phyloP scores from a whole-genome alignment of 2,113 vertebrate genomes.

The Chloebia gouldiae region DNA sequence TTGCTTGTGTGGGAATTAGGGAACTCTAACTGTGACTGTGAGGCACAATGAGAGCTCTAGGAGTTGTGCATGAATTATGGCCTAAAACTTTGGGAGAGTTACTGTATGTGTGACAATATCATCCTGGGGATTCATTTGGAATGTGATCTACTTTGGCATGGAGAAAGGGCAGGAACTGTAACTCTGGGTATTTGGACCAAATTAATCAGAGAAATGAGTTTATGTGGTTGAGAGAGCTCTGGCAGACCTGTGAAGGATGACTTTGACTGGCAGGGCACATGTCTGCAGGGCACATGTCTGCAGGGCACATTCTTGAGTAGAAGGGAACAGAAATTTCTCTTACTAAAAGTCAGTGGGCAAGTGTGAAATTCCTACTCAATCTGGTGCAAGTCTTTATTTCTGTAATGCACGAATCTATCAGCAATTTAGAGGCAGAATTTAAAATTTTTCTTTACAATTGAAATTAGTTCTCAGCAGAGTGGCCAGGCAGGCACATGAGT shows the following conservation, averaged over 20 bases:
- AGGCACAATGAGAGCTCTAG: not conserved
- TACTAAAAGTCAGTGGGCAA: not conserved
- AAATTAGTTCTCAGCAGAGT: not conserved
- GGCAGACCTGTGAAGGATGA: not conserved
- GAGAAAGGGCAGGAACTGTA: not conserved
- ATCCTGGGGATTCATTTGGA: not conserved
- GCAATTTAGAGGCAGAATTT: not conserved
- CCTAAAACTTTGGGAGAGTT: not conserved
- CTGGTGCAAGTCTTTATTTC: not conserved
- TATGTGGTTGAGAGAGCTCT: not conserved
- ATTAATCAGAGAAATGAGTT: not conserved
- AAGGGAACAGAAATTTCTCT: not conserved
- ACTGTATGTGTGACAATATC: accelerated
- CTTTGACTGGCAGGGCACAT: no score
- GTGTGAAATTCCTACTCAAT: not conserved
- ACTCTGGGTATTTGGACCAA: not conserved
- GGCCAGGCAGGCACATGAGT: no score
- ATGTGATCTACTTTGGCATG: not conserved
- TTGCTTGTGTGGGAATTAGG: not conserved
- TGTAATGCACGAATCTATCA: not conserved
- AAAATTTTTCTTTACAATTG: not conserved
- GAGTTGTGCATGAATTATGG: not conserved
- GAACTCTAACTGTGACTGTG: not conserved
- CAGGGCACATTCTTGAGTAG: not conserved
- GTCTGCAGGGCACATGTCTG: not conserved